Conservation (phyloP, 1,140 invertebrate species). For the Drosophila eugracilis region DNA sequence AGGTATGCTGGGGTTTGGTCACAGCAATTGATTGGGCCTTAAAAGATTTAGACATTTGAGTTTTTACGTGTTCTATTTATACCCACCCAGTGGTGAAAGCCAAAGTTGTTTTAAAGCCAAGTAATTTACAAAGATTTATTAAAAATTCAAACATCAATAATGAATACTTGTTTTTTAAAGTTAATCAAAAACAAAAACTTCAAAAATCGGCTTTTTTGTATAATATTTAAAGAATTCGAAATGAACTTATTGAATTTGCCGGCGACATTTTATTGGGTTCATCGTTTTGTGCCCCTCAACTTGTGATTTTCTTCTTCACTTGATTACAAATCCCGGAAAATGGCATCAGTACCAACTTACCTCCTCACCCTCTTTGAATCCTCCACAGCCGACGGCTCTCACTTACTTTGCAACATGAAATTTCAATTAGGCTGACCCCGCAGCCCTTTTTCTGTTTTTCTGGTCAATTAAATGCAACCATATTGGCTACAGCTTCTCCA, state of each 20-base stretch:
- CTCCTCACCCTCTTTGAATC: not conserved
- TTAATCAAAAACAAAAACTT: no score
- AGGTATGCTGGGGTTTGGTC: not conserved
- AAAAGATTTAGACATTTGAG: no score
- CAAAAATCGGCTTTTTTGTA: no score
- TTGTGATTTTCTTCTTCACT: not conserved
- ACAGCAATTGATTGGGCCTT: not conserved
- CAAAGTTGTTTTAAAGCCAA: no score
- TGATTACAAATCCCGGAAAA: slow-evolving; percentile 44
- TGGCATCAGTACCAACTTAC: no score
- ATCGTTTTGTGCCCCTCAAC: not conserved
- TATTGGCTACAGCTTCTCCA: slow-evolving; percentile 45
- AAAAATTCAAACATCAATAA: no score
- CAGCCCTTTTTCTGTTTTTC: slow-evolving; percentile 70
- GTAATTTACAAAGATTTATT: no score
- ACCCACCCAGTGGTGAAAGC: no score
- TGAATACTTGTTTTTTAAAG: no score
- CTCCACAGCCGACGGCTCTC: slow-evolving; percentile 9
- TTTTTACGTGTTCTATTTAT: no score
- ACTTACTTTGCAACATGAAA: slow-evolving; percentile 77
- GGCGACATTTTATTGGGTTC: not conserved
- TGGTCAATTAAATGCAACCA: slow-evolving; percentile 81
- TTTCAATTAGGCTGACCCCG: slow-evolving; percentile 76
- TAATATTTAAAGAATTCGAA: not conserved
- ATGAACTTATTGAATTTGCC: not conserved